These are phyloP conservation scores for Lasioglossum zephyrum DNA, from an alignment of 2,888 invertebrate genomes.

Conservation along the genomic window DNA sequence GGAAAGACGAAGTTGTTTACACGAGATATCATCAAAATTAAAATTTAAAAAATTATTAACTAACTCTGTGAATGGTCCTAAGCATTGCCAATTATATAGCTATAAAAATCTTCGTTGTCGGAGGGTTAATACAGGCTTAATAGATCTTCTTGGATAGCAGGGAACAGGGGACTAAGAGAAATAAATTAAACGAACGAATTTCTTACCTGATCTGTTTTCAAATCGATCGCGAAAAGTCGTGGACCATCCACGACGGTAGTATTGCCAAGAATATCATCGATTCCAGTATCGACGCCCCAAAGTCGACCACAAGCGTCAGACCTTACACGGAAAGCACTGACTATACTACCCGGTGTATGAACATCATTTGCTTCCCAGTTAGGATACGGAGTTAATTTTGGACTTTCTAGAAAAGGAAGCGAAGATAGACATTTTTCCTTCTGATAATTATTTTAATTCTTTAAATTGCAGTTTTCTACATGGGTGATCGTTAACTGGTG, in stretches of 20 bases:
- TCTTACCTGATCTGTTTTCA: conserved; percentile 89
- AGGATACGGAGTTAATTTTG: conserved; percentile 91
- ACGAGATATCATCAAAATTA: no score
- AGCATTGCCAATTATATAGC: no score
- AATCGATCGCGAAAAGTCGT: conserved; percentile 88
- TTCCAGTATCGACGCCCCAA: conserved; percentile 93
- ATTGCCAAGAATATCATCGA: conserved; percentile 90
- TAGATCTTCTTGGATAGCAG: neutral
- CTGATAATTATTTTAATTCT: neutral
- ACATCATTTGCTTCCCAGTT: conserved; percentile 92
- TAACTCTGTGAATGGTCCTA: no score
- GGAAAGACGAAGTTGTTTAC: no score
- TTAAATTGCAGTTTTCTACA: neutral
- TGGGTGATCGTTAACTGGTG: neutral
- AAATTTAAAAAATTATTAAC: no score
- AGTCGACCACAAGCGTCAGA: conserved; percentile 92
- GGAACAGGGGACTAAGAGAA: fast-evolving
- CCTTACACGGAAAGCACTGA: conserved; percentile 90
- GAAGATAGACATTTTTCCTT: neutral
- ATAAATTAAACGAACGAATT: neutral
- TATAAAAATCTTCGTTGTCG: no score
- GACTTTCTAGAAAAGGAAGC: conserved; percentile 86
- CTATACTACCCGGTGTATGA: conserved; percentile 86
- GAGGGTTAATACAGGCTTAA: neutral
- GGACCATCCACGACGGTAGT: conserved; percentile 85